Evolutionary conservation across 2,888 invertebrate species (phyloP).

Genomic region (Microplitis manilae): DNA sequence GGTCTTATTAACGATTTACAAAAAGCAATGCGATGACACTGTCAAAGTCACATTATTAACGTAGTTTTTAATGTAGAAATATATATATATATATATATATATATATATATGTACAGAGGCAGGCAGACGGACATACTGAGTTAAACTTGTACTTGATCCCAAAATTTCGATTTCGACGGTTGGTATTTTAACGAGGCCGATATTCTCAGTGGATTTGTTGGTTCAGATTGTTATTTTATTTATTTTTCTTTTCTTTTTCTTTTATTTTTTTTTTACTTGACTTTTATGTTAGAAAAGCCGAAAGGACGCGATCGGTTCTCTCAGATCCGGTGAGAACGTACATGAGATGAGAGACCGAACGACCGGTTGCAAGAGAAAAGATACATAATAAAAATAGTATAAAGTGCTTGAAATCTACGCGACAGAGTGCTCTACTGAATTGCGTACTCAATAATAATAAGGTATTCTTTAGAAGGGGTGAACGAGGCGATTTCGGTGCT

Average conservation of each 20-base stretch:
- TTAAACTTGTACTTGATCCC: conserved; percentile 61
- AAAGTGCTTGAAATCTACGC: background rate
- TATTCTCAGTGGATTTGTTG: conserved; percentile 59
- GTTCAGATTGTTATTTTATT: conserved; percentile 3
- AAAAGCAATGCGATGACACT: background rate
- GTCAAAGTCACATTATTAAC: conserved; percentile 1
- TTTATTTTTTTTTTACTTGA: conserved; percentile 13
- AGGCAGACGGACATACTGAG: conserved; percentile 22
- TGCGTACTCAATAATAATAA: conserved; percentile 10
- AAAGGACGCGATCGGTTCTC: conserved; percentile 43
- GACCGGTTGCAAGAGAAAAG: background rate
- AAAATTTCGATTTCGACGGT: conserved; percentile 71
- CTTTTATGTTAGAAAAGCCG: conserved; percentile 49
- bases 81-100: background rate
- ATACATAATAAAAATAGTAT: conserved; percentile 30
- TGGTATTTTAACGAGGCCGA: conserved; percentile 72
- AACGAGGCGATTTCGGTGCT: conserved; percentile 50
- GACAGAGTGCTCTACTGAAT: conserved; percentile 14
- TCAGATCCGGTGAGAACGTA: background rate
- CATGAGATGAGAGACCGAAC: background rate
- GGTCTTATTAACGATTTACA: background rate
- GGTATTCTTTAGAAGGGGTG: conserved; percentile 20
- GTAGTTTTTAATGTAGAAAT: background rate
- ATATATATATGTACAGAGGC: background rate
- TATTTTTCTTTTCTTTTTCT: background rate